Evolutionary conservation across 2,888 invertebrate species (phyloP).

Genomic region (Xestia rhomboidea): DNA sequence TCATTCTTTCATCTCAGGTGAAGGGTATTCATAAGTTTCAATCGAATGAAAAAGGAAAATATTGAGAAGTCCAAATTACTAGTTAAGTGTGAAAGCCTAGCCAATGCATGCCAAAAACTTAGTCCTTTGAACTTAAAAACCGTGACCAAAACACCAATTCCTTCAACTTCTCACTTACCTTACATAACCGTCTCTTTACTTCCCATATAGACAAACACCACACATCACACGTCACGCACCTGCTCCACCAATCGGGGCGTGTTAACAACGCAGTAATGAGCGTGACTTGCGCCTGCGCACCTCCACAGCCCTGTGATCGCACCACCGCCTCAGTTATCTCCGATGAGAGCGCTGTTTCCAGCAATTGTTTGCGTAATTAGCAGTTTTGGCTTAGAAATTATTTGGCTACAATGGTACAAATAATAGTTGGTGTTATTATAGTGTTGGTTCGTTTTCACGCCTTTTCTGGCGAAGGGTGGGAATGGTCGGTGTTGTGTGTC

Average conservation of each 20-base stretch:
- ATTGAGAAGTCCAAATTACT: neutral
- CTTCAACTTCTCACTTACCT: neutral
- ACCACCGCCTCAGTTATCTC: slow-evolving; percentile 63
- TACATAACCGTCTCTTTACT: slow-evolving; percentile 50
- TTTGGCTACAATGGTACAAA: slow-evolving; percentile 62
- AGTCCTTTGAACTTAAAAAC: neutral
- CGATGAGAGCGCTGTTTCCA: slow-evolving; percentile 67
- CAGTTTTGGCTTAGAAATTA: slow-evolving; percentile 64
- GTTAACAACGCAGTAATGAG: slow-evolving; percentile 70
- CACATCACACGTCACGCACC: slow-evolving; percentile 62
- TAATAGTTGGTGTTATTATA: slow-evolving; percentile 58
- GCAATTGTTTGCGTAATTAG: slow-evolving; percentile 68
- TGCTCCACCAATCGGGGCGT: slow-evolving; percentile 71
- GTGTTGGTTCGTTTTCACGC: slow-evolving; percentile 57
- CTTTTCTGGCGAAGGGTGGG: slow-evolving; percentile 53
- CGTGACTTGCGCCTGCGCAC: slow-evolving; percentile 72
- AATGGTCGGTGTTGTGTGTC: slow-evolving; percentile 50
- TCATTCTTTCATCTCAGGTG: neutral
- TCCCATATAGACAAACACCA: slow-evolving; percentile 54
- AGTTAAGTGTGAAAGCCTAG: too few relatives aligned
- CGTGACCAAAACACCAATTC: neutral
- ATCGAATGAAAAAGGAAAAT: neutral
- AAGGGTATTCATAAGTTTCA: neutral
- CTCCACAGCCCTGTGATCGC: slow-evolving; percentile 62
- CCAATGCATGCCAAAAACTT: neutral